Evolutionary conservation across 1,140 invertebrate genomes (phyloP), one percentile per base, ranked within the genome.

Genomic region (Physella acuta): DNA sequence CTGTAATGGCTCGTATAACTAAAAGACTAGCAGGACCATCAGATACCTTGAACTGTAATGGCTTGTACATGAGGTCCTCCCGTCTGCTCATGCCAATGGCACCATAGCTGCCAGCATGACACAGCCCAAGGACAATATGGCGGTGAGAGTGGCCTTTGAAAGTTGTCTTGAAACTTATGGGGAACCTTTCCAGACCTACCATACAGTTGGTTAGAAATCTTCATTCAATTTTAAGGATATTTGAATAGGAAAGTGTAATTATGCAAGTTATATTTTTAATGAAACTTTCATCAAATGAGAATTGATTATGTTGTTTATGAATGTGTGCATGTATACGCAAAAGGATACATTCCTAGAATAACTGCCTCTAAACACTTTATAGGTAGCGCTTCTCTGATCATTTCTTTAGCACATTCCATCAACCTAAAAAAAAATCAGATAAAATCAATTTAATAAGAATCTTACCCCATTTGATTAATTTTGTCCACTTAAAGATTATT

Each of bases 281-380:
- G n/a, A n/a, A n/a, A n/a, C n/a, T n/a, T n/a, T n/a, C n/a, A n/a
- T n/a, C n/a, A n/a, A n/a, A n/a, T n/a, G n/a, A n/a, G n/a, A n/a
- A n/a, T n/a, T n/a, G n/a, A n/a, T n/a, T n/a, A n/a, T n/a, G n/a
- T n/a, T n/a, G n/a, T n/a, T n/a, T n/a, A n/a, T n/a, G n/a, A n/a
- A n/a, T n/a, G n/a, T n/a, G n/a, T n/a, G n/a, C n/a, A n/a, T n/a
- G n/a, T n/a, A n/a, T n/a, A n/a, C n/a, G n/a, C n/a, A n/a, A n/a
- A 79, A 82, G 78, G 78, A 84, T 85, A 86, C 81, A 86, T 77
- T 68, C 80, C 83, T 8, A 87, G 73, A 44, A 87, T 82, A 33
- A 86, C 82, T 17, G 86, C 85, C 71, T 87, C 86, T 16, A 87
- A 71, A 66, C 86, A 87, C 73, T 87, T 87, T 53, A 87, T 86